Evolutionary conservation across 2,113 vertebrate species (phyloP).

Genomic region (Gallinago paraguaiae): DNA sequence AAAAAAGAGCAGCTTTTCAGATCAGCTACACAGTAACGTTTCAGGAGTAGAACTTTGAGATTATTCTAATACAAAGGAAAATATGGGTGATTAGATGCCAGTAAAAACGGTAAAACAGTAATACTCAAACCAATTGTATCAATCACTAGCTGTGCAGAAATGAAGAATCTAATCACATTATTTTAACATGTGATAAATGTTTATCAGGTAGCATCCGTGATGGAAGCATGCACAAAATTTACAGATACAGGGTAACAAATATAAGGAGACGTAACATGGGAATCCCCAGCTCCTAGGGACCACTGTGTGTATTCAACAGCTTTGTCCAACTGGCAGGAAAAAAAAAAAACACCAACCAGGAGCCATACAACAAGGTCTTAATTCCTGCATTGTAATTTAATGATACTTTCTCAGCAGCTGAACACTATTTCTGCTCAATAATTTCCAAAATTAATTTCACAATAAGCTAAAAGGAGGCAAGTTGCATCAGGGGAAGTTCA

Average conservation of each 20-base stretch:
- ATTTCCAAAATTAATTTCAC: not conserved
- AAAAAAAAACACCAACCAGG: not conserved
- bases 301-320: not conserved
- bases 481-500: not conserved
- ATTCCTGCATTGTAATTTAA: not conserved
- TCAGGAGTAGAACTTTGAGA: not conserved
- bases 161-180: not conserved
- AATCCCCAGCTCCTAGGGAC: not conserved
- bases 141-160: not conserved
- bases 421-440: not conserved
- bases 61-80: not conserved
- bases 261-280: accelerated
- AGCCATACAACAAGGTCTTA: not conserved
- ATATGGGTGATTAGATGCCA: not conserved
- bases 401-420: not conserved
- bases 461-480: not conserved
- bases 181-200: not conserved
- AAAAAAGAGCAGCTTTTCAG: not conserved
- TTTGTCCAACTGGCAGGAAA: not conserved
- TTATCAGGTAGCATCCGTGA: not conserved
- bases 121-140: not conserved
- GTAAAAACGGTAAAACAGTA: not conserved
- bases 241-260: not conserved
- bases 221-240: not conserved
- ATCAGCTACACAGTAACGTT: not conserved